These are phyloP conservation scores for Mythimna loreyi DNA, from an alignment of 2,888 invertebrate genomes.

Conservation along the genomic window DNA sequence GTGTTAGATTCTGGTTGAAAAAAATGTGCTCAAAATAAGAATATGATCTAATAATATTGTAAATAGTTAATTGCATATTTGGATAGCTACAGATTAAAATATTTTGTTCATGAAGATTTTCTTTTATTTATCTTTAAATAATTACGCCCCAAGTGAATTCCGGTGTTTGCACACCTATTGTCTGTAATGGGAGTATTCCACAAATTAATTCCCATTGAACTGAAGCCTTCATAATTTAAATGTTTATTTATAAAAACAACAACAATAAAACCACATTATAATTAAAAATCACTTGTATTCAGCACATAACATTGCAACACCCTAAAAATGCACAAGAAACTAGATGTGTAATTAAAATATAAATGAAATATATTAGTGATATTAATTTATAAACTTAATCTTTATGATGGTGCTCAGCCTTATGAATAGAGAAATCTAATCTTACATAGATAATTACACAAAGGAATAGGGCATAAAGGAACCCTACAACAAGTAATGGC, in stretches of 20 bases:
- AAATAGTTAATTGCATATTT: slow-evolving; percentile 2
- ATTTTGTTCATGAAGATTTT: slow-evolving; percentile 17
- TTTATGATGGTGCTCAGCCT: slow-evolving; percentile 91
- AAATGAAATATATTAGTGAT: slow-evolving; percentile 65
- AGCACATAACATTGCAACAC: slow-evolving; percentile 71
- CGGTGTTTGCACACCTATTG: too few relatives aligned
- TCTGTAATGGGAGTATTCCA: too few relatives aligned
- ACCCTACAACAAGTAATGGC: slow-evolving; percentile 96
- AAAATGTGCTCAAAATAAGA: slow-evolving; percentile 36
- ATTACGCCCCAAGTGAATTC: too few relatives aligned
- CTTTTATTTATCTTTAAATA: slow-evolving; percentile 23
- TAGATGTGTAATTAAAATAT: slow-evolving; percentile 69
- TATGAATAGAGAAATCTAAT: slow-evolving; percentile 98
- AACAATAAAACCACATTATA: slow-evolving; percentile 54
- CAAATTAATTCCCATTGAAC: too few relatives aligned
- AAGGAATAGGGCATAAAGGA: slow-evolving; percentile 97
- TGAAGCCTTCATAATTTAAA: too few relatives aligned
- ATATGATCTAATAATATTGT: slow-evolving; percentile 1
- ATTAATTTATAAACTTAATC: slow-evolving; percentile 81
- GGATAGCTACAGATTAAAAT: slow-evolving; percentile 26
- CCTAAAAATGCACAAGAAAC: slow-evolving; percentile 76
- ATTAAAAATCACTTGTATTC: slow-evolving; percentile 75
- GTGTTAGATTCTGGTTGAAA: not conserved
- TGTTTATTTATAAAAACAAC: slow-evolving; percentile 15
- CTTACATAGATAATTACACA: slow-evolving; percentile 98